A percentile compares a stretch with the other conserved stretches of the same genome.
Evolutionary conservation across 1,140 invertebrate species (phyloP).

Genomic region (Lucilia cuprina): DNA sequence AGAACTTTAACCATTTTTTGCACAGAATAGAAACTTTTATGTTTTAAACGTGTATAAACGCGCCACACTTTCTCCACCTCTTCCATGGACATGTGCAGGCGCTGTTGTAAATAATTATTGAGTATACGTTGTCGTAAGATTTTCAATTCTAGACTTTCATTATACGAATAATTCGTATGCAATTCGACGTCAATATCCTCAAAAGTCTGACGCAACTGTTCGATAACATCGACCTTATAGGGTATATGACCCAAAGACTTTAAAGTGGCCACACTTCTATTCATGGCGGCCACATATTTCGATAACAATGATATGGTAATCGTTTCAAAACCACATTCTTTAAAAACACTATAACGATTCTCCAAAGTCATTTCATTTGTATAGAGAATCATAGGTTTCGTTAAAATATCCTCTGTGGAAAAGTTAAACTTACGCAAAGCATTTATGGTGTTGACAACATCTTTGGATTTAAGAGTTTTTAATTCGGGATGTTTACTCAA

Average conservation of each 20-base stretch:
- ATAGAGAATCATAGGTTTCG: conserved; percentile 65
- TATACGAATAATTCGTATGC: conserved; percentile 43
- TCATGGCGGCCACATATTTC: conserved; percentile 62
- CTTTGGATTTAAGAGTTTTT: conserved; percentile 51
- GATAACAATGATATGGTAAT: conserved; percentile 63
- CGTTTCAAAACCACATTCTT: conserved; percentile 65
- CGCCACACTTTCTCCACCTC: conserved; percentile 65
- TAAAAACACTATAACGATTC: conserved; percentile 66
- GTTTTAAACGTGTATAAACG: conserved; percentile 65
- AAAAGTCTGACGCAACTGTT: conserved; percentile 53
- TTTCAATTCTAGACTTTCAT: conserved; percentile 60
- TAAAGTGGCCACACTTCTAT: conserved; percentile 49
- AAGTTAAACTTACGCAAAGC: conserved; percentile 53
- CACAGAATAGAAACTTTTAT: conserved; percentile 66
- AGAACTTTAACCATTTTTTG: conserved; percentile 64
- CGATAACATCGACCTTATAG: conserved; percentile 51
- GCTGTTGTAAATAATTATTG: conserved; percentile 64
- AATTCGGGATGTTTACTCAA: conserved; percentile 54
- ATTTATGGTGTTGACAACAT: conserved; percentile 49
- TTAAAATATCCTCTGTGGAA: conserved; percentile 61
- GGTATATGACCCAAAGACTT: conserved; percentile 50
- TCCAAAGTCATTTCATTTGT: conserved; percentile 65
- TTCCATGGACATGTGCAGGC: conserved; percentile 61
- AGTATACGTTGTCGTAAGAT: conserved; percentile 64
- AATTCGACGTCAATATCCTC: conserved; percentile 46